These are phyloP conservation scores for Colinus virginianus DNA, from an alignment of 2,113 vertebrate species.

Conservation along the genomic window DNA sequence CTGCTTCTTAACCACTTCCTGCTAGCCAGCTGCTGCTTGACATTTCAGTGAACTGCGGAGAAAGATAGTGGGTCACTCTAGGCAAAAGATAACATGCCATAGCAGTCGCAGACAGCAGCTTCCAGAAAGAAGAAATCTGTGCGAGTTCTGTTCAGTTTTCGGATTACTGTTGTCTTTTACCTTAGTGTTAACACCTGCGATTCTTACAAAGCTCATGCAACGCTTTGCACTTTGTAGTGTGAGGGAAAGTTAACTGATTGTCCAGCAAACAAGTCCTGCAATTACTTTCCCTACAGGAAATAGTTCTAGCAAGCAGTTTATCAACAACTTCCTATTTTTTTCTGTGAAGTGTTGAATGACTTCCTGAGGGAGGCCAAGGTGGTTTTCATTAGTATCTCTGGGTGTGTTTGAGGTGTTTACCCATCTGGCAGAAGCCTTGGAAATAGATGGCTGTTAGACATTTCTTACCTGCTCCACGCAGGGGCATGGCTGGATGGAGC, in stretches of 20 bases:
- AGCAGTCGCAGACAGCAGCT: not conserved
- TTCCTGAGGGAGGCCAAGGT: slow-evolving; percentile 78
- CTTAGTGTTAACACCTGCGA: not conserved
- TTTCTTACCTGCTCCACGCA: not conserved
- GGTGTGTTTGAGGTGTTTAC: slow-evolving; percentile 57
- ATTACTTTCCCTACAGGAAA: slow-evolving; percentile 82
- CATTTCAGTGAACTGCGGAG: slow-evolving; percentile 62
- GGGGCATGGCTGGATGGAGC: not conserved
- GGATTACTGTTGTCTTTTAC: not conserved
- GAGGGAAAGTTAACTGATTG: slow-evolving; percentile 62
- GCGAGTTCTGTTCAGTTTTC: not conserved
- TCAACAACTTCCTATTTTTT: slow-evolving; percentile 84
- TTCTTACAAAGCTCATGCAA: not conserved
- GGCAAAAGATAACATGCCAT: slow-evolving; percentile 38
- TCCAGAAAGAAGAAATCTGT: not conserved
- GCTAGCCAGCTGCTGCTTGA: slow-evolving; percentile 66
- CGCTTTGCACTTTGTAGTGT: not conserved
- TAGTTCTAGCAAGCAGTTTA: slow-evolving; percentile 79
- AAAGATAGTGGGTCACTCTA: slow-evolving; percentile 8
- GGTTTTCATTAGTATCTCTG: slow-evolving; percentile 72
- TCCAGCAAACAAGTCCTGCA: slow-evolving; percentile 71
- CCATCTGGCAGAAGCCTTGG: slow-evolving; percentile 56
- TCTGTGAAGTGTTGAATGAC: slow-evolving; percentile 77
- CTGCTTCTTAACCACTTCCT: slow-evolving; percentile 62
- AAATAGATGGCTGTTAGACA: not conserved